Conservation (phyloP, 2,797 vertebrate genomes). For the Esox lucius region DNA sequence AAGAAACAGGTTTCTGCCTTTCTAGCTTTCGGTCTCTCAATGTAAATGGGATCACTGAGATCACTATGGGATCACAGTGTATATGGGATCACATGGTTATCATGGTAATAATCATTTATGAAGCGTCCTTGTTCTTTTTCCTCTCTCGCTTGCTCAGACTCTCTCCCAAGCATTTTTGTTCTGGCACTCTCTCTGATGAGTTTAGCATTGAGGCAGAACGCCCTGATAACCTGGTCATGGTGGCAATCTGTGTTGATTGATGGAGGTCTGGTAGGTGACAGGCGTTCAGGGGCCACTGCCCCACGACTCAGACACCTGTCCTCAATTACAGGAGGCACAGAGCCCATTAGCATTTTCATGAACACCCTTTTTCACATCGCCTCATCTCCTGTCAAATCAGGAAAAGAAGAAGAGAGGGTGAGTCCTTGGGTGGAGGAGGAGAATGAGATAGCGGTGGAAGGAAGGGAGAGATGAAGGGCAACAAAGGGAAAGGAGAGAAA, state of each 20-base stretch:
- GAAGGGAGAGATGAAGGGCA: not conserved
- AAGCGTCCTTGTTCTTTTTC: not conserved
- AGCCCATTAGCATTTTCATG: slow-evolving; percentile 52
- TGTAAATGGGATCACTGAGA: slow-evolving; percentile 13
- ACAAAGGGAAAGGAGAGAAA: slow-evolving; percentile 11
- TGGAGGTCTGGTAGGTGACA: slow-evolving; percentile 40
- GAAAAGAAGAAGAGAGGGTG: slow-evolving; percentile 1
- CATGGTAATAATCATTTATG: too few species aligned
- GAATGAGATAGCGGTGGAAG: not conserved
- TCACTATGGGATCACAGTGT: too few species aligned
- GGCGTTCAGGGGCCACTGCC: slow-evolving; percentile 33
- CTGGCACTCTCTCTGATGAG: not conserved
- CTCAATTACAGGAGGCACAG: slow-evolving; percentile 49
- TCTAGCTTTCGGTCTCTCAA: not conserved
- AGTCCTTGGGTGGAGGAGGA: not conserved
- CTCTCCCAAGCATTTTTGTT: not conserved
- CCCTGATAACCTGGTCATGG: slow-evolving; percentile 27
- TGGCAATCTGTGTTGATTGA: slow-evolving; percentile 49
- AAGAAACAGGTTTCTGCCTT: not conserved
- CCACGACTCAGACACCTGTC: slow-evolving; percentile 40
- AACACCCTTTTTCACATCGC: slow-evolving; percentile 29
- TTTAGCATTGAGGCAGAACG: slow-evolving; percentile 38
- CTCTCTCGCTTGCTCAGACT: not conserved
- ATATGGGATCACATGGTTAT: not conserved
- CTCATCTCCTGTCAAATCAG: not conserved